phyloP scores from a whole-genome alignment of 2,113 vertebrate genomes.

The Sceloporus undulatus region DNA sequence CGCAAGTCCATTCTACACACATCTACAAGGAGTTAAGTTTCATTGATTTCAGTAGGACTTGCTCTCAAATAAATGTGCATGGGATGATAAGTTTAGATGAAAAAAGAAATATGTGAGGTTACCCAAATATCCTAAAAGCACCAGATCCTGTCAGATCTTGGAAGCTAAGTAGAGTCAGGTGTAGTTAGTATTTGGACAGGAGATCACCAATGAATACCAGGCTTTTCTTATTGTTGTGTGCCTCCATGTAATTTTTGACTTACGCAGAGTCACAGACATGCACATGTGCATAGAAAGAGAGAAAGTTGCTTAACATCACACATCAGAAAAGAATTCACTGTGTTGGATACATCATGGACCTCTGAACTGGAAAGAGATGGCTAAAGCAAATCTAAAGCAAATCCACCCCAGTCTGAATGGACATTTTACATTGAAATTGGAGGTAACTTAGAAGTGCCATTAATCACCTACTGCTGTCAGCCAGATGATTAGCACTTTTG shows the following conservation, averaged over 20 bases:
- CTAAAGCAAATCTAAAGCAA: background rate
- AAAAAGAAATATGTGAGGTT: background rate
- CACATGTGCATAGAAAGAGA: too few species aligned
- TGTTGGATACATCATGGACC: background rate
- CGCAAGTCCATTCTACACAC: too few species aligned
- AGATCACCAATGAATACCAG: too few species aligned
- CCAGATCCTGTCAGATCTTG: too few species aligned
- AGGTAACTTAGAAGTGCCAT: conserved; percentile 54
- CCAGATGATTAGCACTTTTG: conserved; percentile 64
- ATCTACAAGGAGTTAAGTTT: background rate
- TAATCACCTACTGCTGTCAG: conserved; percentile 57
- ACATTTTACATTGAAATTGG: conserved; percentile 57
- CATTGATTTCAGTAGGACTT: too few species aligned
- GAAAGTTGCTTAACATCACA: background rate
- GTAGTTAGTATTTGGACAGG: too few species aligned
- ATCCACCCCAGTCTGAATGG: conserved; percentile 24
- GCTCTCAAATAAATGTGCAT: background rate
- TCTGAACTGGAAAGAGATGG: conserved; percentile 22
- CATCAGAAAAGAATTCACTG: background rate
- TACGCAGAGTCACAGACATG: too few species aligned
- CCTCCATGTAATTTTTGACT: too few species aligned
- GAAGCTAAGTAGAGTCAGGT: too few species aligned
- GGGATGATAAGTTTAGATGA: background rate
- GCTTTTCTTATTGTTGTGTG: too few species aligned
- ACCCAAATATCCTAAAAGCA: too few species aligned